These are phyloP conservation scores for Hyposoter dolosus DNA, from an alignment of 2,888 invertebrate species.

Conservation along the genomic window DNA sequence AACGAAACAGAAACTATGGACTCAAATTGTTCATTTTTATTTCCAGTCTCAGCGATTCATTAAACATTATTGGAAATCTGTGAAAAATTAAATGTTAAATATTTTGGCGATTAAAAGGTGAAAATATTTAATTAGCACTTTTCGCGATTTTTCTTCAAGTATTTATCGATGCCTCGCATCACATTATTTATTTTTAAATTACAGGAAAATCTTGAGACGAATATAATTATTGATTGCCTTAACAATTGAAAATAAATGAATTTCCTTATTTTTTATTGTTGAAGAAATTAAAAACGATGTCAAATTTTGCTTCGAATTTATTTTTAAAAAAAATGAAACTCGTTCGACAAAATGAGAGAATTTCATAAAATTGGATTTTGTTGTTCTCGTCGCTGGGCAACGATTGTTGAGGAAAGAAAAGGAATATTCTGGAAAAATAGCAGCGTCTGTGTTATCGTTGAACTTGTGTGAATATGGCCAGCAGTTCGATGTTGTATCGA, in stretches of 20 bases:
- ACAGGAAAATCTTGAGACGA: background rate
- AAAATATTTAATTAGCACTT: background rate
- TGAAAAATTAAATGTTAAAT: background rate
- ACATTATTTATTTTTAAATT: background rate
- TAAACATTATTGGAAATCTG: background rate
- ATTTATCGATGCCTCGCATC: background rate
- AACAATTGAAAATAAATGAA: background rate
- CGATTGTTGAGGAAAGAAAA: too few species aligned
- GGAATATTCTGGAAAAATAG: background rate
- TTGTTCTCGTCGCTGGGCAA: background rate
- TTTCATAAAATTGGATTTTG: background rate
- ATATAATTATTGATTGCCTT: background rate
- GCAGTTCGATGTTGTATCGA: background rate
- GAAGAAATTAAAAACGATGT: background rate
- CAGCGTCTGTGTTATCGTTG: background rate
- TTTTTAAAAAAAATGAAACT: background rate
- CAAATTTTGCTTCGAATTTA: background rate
- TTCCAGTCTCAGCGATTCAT: background rate
- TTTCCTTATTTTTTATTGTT: background rate
- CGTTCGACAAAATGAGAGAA: background rate
- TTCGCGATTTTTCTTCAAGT: background rate
- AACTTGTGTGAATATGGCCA: background rate
- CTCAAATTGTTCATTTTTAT: background rate
- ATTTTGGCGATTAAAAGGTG: background rate
- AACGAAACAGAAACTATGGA: conserved; percentile 29